phyloP scores from a whole-genome alignment of 2,797 vertebrate genomes.

The Lindbergichthys nudifrons region DNA sequence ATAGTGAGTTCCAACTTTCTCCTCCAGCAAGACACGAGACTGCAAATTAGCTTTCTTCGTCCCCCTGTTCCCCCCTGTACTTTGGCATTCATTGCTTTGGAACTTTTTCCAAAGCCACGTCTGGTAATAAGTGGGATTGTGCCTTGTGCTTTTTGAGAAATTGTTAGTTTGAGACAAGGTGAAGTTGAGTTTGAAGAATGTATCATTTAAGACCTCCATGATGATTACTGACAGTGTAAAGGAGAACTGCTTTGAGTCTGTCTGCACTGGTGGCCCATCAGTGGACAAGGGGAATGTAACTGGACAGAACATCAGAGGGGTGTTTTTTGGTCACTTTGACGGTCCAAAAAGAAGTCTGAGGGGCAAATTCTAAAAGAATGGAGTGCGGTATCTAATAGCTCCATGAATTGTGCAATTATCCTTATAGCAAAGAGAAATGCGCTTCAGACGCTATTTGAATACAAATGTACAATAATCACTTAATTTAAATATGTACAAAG shows the following conservation, averaged over 20 bases:
- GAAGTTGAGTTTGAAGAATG: conserved; percentile 19
- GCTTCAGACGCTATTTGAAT: too few species aligned
- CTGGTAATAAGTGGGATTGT: conserved; percentile 78
- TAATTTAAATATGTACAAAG: too few species aligned
- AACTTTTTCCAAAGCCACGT: conserved; percentile 75
- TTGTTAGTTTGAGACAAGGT: conserved; percentile 16
- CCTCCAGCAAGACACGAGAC: conserved; percentile 38
- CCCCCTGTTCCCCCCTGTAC: conserved; percentile 29
- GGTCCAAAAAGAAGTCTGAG: too few species aligned
- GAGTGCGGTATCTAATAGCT: too few species aligned
- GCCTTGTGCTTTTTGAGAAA: conserved; percentile 32
- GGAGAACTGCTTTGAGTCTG: not conserved
- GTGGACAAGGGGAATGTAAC: too few species aligned
- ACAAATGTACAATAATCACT: too few species aligned
- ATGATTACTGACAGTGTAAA: not conserved
- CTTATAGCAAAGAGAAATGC: too few species aligned
- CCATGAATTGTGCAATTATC: too few species aligned
- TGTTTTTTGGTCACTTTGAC: too few species aligned
- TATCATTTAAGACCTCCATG: conserved; percentile 15
- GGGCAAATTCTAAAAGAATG: too few species aligned
- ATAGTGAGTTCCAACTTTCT: conserved; percentile 35
- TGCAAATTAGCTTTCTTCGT: conserved; percentile 56
- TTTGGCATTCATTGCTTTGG: conserved; percentile 71
- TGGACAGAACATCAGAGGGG: not conserved
- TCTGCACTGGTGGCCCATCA: conserved; percentile 8